Conservation (phyloP, 2,797 vertebrate species). For the Gymnopithys bicolor region DNA sequence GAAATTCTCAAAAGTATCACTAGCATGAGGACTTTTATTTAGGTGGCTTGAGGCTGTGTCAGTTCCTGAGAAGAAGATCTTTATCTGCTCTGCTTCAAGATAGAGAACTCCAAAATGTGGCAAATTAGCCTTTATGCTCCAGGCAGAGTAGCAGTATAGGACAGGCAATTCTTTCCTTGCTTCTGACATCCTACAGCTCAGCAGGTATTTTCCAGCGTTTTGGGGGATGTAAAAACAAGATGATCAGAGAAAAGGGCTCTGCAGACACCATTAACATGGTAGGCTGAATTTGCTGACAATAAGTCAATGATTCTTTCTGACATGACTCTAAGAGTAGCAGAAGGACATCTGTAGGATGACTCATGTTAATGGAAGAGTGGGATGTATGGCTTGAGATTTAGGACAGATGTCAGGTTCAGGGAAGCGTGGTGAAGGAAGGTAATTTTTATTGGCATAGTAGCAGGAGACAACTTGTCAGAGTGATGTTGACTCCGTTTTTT, state of each 20-base stretch:
- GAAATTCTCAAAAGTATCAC: not conserved
- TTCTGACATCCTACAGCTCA: constrained; percentile 7
- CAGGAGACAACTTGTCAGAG: constrained; percentile 60
- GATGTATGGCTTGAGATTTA: constrained; percentile 53
- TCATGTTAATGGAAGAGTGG: constrained; percentile 62
- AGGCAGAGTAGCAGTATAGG: not conserved
- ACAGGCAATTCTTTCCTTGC: not conserved
- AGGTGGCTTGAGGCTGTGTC: not conserved
- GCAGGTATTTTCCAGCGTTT: constrained; percentile 37
- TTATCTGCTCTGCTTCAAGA: not conserved
- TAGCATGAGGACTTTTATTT: not conserved
- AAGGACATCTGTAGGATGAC: constrained; percentile 43
- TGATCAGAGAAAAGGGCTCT: constrained; percentile 3
- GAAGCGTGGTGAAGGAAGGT: constrained; percentile 41
- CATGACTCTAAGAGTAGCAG: constrained; percentile 22
- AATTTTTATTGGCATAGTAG: constrained; percentile 53
- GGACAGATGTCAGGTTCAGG: constrained; percentile 65
- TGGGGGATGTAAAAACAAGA: not conserved
- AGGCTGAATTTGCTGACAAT: constrained; percentile 55
- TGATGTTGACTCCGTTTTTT: constrained; percentile 39
- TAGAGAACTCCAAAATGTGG: not conserved
- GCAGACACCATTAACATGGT: constrained; percentile 61
- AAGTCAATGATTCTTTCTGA: constrained; percentile 73
- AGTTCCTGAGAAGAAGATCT: not conserved
- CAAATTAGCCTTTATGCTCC: not conserved